Conservation (phyloP, 1,140 invertebrate species). For the Lepidurus arcticus region DNA sequence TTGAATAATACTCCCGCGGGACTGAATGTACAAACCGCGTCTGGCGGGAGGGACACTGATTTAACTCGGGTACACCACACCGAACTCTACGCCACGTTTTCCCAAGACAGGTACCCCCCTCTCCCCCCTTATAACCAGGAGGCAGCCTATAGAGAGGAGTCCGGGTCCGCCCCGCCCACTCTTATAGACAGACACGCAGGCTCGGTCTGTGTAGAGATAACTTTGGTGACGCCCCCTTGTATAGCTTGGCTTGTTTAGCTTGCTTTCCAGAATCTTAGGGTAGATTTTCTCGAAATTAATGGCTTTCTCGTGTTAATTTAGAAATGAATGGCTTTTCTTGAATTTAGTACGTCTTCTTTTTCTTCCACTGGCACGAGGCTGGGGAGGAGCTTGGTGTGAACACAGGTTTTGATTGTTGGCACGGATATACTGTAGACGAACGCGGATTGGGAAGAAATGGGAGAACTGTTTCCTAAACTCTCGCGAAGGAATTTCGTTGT, state of each 20-base stretch:
- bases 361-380: too few species aligned
- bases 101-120: not conserved
- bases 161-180: not conserved
- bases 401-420: too few species aligned
- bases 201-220: not conserved
- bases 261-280: not conserved
- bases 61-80: conserved; percentile 5
- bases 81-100: not conserved
- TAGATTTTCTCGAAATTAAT: too few species aligned
- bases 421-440: too few species aligned
- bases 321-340: too few species aligned
- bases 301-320: too few species aligned
- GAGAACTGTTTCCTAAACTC: too few species aligned
- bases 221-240: not conserved
- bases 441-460: too few species aligned
- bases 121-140: not conserved
- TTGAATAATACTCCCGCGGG: too few species aligned
- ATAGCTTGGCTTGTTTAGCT: not conserved
- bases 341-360: too few species aligned
- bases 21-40: not conserved
- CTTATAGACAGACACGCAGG: not conserved
- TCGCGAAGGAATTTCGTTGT: too few species aligned
- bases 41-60: conserved; percentile 15
- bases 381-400: too few species aligned
- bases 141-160: not conserved